A percentile compares a stretch with the other conserved stretches of the same genome.
Evolutionary conservation across 2,888 invertebrate species (phyloP).

Genomic region (Agonopterix arenella): DNA sequence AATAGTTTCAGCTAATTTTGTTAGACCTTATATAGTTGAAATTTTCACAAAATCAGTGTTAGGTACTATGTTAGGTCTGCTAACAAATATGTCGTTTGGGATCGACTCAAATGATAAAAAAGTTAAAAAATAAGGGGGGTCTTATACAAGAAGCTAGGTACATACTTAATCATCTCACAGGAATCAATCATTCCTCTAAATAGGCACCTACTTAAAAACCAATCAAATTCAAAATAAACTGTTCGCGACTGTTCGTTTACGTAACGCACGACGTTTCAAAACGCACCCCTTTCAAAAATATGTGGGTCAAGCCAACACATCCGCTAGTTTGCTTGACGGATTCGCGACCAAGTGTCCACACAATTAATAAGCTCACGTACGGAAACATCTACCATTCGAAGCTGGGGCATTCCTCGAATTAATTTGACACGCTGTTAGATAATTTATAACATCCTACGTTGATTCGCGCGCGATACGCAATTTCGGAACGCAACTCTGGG

Average conservation of each 20-base stretch:
- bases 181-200: too few relatives aligned
- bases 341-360: constrained; percentile 59
- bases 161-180: too few relatives aligned
- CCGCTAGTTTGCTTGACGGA: constrained; percentile 41
- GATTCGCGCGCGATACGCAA: constrained; percentile 32
- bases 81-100: too few relatives aligned
- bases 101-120: too few relatives aligned
- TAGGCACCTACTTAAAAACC: too few relatives aligned
- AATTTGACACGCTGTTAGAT: constrained; percentile 74
- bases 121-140: too few relatives aligned
- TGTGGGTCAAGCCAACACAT: constrained; percentile 22
- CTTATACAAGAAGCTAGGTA: too few relatives aligned
- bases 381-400: constrained; percentile 49
- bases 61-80: too few relatives aligned
- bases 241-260: neutral
- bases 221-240: too few relatives aligned
- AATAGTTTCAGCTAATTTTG: too few relatives aligned
- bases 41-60: too few relatives aligned
- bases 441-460: constrained; percentile 74
- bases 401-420: constrained; percentile 66
- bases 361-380: constrained; percentile 63
- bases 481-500: constrained; percentile 7
- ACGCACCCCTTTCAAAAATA: constrained; percentile 20
- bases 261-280: constrained; percentile 4
- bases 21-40: too few relatives aligned